Conservation (phyloP, 2,888 invertebrate species). For the Epirrhoe alternata region DNA sequence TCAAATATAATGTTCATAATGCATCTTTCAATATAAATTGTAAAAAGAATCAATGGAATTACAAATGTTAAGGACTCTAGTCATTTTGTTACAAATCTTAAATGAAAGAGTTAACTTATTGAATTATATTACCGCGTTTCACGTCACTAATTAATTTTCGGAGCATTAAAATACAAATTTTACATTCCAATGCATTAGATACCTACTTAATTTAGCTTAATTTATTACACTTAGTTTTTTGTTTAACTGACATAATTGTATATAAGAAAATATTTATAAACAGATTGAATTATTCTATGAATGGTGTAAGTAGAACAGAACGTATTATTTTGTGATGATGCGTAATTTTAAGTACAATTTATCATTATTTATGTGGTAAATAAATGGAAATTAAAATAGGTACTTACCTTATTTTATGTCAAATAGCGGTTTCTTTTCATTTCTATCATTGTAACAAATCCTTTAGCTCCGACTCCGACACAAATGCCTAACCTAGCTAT, state of each 20-base stretch:
- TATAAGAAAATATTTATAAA: slow-evolving; percentile 7
- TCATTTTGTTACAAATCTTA: slow-evolving; percentile 20
- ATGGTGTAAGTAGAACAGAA: slow-evolving; percentile 12
- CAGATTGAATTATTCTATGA: slow-evolving; percentile 14
- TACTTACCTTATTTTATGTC: not conserved
- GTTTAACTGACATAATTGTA: not conserved
- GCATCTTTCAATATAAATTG: not conserved
- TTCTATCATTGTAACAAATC: not conserved
- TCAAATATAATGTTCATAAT: not conserved
- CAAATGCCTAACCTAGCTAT: too few species aligned
- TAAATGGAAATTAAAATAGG: slow-evolving; percentile 21
- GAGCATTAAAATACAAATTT: not conserved
- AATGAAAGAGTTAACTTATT: not conserved
- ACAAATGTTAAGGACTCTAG: slow-evolving; percentile 15
- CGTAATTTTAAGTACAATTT: slow-evolving; percentile 16
- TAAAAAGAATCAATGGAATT: not conserved
- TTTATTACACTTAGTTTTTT: not conserved
- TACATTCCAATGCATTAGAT: slow-evolving; percentile 1
- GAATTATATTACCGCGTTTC: not conserved
- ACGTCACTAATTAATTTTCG: slow-evolving; percentile 10
- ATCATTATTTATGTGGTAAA: slow-evolving; percentile 29
- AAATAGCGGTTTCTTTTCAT: not conserved
- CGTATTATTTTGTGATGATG: slow-evolving; percentile 15
- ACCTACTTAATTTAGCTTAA: not conserved
- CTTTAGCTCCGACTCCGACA: not conserved